Evolutionary conservation across 2,797 vertebrate species (phyloP).

Genomic region (Esox lucius): DNA sequence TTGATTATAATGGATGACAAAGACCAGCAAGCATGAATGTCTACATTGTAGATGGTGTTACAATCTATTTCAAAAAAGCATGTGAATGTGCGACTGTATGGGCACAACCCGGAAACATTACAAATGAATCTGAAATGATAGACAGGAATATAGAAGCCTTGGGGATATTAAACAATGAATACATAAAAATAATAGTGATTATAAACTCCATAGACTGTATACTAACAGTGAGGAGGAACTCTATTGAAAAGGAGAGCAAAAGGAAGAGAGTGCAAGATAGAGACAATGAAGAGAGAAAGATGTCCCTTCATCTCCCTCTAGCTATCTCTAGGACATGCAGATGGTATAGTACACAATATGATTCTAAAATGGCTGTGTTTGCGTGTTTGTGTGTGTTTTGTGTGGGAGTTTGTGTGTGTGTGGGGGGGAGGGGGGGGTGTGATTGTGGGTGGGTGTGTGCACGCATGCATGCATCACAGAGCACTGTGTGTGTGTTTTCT

Average conservation of each 20-base stretch:
- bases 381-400: conserved; percentile 12
- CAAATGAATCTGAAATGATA: no score
- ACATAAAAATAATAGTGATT: no score
- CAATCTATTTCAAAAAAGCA: no score
- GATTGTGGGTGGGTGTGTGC: no score
- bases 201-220: no score
- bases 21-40: background rate
- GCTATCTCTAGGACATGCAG: background rate
- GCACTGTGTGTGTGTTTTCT: background rate
- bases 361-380: background rate
- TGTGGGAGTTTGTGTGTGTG: conserved; percentile 9
- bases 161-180: no score
- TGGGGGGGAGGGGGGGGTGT: no score
- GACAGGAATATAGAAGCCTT: no score
- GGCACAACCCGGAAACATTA: no score
- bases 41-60: no score
- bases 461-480: background rate
- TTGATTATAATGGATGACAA: background rate
- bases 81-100: no score
- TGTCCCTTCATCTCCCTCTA: background rate
- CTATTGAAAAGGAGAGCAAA: background rate
- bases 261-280: background rate
- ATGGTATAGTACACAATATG: background rate
- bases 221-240: no score
- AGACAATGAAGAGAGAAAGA: background rate